Evolutionary conservation across 2,797 vertebrate genomes (phyloP).

Genomic region (Gila robusta): DNA sequence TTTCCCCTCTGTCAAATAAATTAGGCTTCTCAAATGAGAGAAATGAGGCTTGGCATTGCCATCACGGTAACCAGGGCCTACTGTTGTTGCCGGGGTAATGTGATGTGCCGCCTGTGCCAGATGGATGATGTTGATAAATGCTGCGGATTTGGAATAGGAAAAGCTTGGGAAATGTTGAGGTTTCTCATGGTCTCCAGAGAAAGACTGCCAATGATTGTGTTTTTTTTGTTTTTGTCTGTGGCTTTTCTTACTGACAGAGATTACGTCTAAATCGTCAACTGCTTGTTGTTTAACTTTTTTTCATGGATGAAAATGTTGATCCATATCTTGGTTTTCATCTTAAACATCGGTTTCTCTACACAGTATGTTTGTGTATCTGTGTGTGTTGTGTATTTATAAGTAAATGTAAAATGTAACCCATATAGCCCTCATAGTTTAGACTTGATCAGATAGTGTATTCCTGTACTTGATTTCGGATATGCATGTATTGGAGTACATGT

Average conservation of each 20-base stretch:
- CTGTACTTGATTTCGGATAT: conserved; percentile 33
- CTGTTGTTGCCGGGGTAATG: conserved; percentile 41
- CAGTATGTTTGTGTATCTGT: neutral
- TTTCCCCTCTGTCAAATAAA: conserved; percentile 37
- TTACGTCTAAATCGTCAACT: conserved; percentile 14
- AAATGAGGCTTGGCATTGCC: conserved; percentile 46
- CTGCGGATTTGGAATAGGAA: conserved; percentile 10
- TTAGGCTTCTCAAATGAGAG: conserved; percentile 34
- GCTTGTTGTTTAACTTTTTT: neutral
- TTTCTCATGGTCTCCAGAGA: conserved; percentile 10
- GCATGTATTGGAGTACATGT: conserved; percentile 62
- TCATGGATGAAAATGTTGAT: neutral
- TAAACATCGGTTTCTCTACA: conserved; percentile 20
- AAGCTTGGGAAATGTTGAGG: conserved; percentile 31
- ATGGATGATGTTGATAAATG: conserved; percentile 55
- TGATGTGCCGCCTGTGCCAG: conserved; percentile 38
- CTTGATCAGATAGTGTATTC: conserved; percentile 41
- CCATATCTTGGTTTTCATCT: conserved; percentile 22
- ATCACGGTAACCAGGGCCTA: conserved; percentile 34
- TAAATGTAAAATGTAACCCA: conserved; percentile 25
- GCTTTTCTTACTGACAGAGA: conserved; percentile 11
- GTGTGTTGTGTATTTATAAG: conserved; percentile 16
- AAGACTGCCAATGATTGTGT: neutral
- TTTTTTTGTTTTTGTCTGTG: neutral
- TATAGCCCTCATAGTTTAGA: conserved; percentile 37